Evolutionary conservation across 2,797 vertebrate genomes (phyloP), one percentile per base, ranked within the genome.

Genomic region (Pyrrhura leucotis): DNA sequence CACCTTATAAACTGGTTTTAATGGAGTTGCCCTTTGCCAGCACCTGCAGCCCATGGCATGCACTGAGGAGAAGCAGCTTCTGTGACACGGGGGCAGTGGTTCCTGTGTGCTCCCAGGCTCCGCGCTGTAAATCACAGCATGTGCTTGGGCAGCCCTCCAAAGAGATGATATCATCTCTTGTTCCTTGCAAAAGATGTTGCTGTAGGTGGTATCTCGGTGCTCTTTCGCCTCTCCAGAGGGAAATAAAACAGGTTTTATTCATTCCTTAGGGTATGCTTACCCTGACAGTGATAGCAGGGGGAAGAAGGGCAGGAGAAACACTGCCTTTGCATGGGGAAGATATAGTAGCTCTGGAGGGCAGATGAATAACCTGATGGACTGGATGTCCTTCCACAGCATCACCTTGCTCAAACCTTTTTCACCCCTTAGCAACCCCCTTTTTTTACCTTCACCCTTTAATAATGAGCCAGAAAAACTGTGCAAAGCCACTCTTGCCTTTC

Each of bases 101-200:
- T 92, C 28, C 78, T 0, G 0, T 61, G 67, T 47, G 50, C 71
- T 74, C 14, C 84, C 22, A 45, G 68, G 51, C 62, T 77, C 20
- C 0, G 0, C 2, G 12, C 65, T 86, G 69, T 94, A 91, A 86
- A 96, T 93, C 85, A 37, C 71, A 62, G 69, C 29, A 0, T 22
- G 51, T n/a, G 26, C 63, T 66, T 35, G 35, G 85, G 94, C 93
- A 88, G 59, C 83, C 5, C 62, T 92, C 91, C 91, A 83, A 68
- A 50, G 77, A 75, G 69, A 33, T 69, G 53, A 75, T 81, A 65
- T 9, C 39, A 77, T 77, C 69, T 66, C 89, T 71, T 8, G 3
- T 53, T 68, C 88, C 82, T 86, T 88, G 75, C 23, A 29, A 16
- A 77, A 85, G 73, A 7, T 22, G 73, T 58, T 89, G 33, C 79